Evolutionary conservation across 92 coral and sea anemone genomes (phyloP), one percentile per base, ranked within the genome.

Genomic region (Zoanthus sansibaricus): DNA sequence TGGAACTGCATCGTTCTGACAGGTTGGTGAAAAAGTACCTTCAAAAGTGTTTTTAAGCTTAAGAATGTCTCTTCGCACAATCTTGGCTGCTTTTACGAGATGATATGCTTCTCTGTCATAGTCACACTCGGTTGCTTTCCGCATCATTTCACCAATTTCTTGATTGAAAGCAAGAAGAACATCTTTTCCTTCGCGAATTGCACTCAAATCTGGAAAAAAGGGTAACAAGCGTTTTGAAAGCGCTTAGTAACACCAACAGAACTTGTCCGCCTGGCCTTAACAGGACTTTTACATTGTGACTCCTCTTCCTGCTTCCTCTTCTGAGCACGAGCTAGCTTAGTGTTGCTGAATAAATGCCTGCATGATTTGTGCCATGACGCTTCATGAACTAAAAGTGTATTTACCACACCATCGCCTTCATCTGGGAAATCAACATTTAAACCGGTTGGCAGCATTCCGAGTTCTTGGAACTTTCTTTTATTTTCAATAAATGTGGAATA

Each of bases 61-160:
- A 71, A 71, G 76, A 71, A 32, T 71, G 49, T 71, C 76, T 71
- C 21, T 10, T 71, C 49, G 49, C 49, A 71, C 76, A 71, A 42
- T 71, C 77, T 72, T 72, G 17, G 31, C 42, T 37, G 42, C 42
- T 37, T 37, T 37, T 37, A 37, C 42, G 25, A 89, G 88, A 58
- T 85, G 72, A 20, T 55, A 77, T 51, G 78, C 86, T 7, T 89
- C 92, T 21, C 77, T 73, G 78, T 84, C 89, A 54, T 71, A 49
- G 21, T 84, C 92, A 18, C 42, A 47, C 71, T 89, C 74, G 45
- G 33, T 9, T 14, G 79, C 79, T 75, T 67, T 66, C 49, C 61
- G 82, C 82, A 86, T 78, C 10, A 86, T 86, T 8, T 56, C 90
- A 42, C 90, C 90, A 72, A 85, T 71, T 66, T 70, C 92, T 9